Evolutionary conservation across 2,113 vertebrate species (phyloP), one percentile per base, ranked within the genome.

Genomic region (Poeciliopsis retropinna): DNA sequence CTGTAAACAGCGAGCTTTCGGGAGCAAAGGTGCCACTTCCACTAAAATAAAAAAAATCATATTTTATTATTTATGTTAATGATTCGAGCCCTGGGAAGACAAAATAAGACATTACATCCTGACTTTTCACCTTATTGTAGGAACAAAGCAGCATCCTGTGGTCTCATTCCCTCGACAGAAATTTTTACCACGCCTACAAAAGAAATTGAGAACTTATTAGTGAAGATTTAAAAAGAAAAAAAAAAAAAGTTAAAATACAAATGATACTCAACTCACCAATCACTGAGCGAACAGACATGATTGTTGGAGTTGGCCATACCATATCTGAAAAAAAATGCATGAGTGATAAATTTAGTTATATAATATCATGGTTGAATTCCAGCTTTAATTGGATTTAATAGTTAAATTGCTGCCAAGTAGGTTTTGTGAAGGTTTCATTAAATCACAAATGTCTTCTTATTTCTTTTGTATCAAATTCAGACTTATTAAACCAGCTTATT

Each of bases 1-100:
- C 93, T 30, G 92, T 89, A 57, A 95, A 95, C 60, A 95, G 88
- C 0, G 93, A 93, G 74, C 89, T 95, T 86, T 95, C 93, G 60
- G 94, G 94, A 2, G 78, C 60, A 1, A 15, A 41, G 12, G 68
- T 78, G 79, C 95, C 95, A 89, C 94, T 95, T 30, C 91, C 76
- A 72, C 95, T 95, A 81, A 19, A 82, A 79, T 66, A 70, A 47
- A 5, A 77, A 47, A 71, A 51, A 7, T 11, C 27, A 61, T 28
- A 6, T 29, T 29, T 62, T 1, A 22, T 76, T 68, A 17, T 39
- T 51, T 60, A 5, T 6, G 9, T 41, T 60, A 3, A 19, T 1
- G 2, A 22, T 77, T 70, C 72, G 0, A 37, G 34, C 41, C 9
- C 2, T 28, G 4, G 3, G 5, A 17, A 44, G 29, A 61, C 12